Evolutionary conservation across 2,888 invertebrate species (phyloP).

Genomic region (Tribolium freemani): DNA sequence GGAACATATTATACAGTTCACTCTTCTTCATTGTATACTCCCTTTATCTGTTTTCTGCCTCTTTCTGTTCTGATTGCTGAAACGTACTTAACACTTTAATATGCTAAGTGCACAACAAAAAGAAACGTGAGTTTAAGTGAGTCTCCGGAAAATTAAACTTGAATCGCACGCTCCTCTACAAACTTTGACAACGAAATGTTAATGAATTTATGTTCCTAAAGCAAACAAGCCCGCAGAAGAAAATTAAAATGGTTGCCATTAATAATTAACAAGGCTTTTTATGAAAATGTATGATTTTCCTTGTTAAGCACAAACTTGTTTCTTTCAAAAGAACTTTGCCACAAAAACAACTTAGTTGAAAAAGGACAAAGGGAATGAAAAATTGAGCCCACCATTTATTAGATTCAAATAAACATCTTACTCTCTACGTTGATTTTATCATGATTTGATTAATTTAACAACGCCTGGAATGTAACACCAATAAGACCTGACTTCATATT

Average conservation of each 20-base stretch:
- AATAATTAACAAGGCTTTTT: slow-evolving; percentile 1
- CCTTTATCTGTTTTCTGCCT: slow-evolving; percentile 33
- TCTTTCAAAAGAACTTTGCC: background rate
- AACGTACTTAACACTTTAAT: slow-evolving; percentile 47
- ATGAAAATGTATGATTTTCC: background rate
- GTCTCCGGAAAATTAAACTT: slow-evolving; percentile 33
- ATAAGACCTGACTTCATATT: no score
- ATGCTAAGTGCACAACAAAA: slow-evolving; percentile 44
- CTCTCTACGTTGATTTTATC: background rate
- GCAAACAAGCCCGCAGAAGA: slow-evolving; percentile 19
- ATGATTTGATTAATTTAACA: background rate
- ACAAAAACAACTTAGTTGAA: background rate
- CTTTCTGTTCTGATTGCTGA: slow-evolving; percentile 43
- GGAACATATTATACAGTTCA: slow-evolving; percentile 49
- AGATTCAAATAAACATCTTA: background rate
- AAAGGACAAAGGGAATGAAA: background rate
- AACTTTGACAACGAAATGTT: slow-evolving; percentile 19
- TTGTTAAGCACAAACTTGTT: background rate
- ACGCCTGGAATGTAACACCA: no score
- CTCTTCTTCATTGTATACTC: slow-evolving; percentile 34
- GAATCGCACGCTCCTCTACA: slow-evolving; percentile 13
- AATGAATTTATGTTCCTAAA: slow-evolving; percentile 29
- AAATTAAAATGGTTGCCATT: slow-evolving; percentile 28
- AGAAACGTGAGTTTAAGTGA: slow-evolving; percentile 31
- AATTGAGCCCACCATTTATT: background rate